These are phyloP conservation scores for Pocillopora grandis DNA, from an alignment of 92 coral and sea anemone genomes.

Conservation along the genomic window DNA sequence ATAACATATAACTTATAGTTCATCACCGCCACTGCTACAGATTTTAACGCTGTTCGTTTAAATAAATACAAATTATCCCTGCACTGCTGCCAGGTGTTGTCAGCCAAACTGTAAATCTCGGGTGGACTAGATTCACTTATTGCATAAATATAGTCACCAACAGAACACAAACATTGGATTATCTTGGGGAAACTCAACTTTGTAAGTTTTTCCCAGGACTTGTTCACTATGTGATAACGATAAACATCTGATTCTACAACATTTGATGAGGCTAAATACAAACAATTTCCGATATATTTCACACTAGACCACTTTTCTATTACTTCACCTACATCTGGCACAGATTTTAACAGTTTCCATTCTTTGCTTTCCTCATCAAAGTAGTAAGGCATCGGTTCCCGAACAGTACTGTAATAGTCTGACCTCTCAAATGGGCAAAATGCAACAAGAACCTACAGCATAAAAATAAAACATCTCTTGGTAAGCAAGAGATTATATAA, in stretches of 20 bases:
- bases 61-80: background rate
- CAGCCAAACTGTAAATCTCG: background rate
- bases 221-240: constrained; percentile 1
- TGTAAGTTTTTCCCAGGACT: constrained; percentile 3
- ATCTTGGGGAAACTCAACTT: rapidly evolving
- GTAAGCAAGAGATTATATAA: no score
- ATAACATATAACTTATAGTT: constrained; percentile 8
- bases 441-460: no score
- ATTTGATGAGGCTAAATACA: constrained; percentile 1
- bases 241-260: no score
- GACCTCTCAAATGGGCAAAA: no score
- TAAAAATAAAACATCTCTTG: background rate
- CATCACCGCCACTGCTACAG: background rate
- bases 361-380: no score
- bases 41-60: no score
- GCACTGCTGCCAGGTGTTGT: background rate
- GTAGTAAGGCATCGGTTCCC: no score
- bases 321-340: no score
- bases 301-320: no score
- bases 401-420: no score
- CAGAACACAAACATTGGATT: background rate
- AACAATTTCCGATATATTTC: constrained; percentile 5
- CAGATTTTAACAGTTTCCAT: no score
- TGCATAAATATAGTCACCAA: background rate
- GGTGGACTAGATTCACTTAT: background rate